Evolutionary conservation across 2,797 vertebrate species (phyloP), one percentile per base, ranked within the genome.

Genomic region (Remorina albescens): DNA sequence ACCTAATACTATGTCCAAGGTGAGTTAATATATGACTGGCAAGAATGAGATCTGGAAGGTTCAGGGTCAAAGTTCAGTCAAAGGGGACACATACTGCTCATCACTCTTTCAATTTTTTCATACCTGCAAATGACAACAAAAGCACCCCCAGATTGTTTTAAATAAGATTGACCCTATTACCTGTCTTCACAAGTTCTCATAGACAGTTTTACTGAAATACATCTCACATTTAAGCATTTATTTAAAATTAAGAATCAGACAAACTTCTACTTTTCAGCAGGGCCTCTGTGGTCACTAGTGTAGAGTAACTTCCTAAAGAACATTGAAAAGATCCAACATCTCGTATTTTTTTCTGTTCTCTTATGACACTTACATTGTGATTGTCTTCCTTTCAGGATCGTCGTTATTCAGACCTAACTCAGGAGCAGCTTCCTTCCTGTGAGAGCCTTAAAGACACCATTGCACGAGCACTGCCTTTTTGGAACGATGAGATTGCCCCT

Each of bases 391-490:
- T 58, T 21, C 77, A 98, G 97, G 96, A 98, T 84, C 96, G 96
- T 39, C 96, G 97, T 76, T 97, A 97, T 1, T 95, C 93, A 3
- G 96, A 96, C 71, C 91, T 97, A 61, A 96, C 95, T 0, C 95
- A 96, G 79, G 96, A 96, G 66, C 96, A 97, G 90, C 92, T 98
- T 56, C 97, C 96, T 0, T 95, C 95, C 0, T 98, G 96, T 0
- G 96, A 98, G 90, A 98, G 97, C 84, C 88, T 98, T 54, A 98
- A 98, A 89, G 96, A 98, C 86, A 98, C 97, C 8, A 97, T 98
- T 0, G 96, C 97, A 28, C 92, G 96, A 58, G 96, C 97, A 1
- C 90, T 98, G 86, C 97, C 97, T 6, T 98, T 95, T 86, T 98
- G 97, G 97, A 97, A 97, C 0, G 95, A 97, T 49, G 95, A 96